A percentile compares a stretch with the other conserved stretches of the same genome.
These are phyloP conservation scores for Agrotis ipsilon DNA, from an alignment of 2,888 invertebrate species.

Conservation along the genomic window DNA sequence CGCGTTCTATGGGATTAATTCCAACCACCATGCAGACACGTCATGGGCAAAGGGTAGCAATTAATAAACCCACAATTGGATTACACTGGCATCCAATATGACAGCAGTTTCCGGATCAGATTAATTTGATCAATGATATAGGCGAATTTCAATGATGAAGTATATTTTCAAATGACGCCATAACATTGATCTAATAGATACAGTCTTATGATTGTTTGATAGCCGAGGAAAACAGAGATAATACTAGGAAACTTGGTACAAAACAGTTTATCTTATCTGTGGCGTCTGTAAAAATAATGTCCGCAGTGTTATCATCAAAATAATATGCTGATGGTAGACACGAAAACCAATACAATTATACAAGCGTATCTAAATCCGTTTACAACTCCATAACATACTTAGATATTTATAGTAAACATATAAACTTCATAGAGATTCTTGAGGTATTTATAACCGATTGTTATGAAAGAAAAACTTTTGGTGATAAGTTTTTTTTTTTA, in stretches of 20 bases:
- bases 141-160: not conserved
- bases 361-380: constrained; percentile 26
- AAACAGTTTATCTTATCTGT: constrained; percentile 45
- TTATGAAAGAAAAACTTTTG: not conserved
- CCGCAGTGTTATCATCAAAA: constrained; percentile 43
- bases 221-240: constrained; percentile 31
- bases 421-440: not conserved
- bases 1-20: no score
- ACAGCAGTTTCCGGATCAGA: constrained; percentile 1
- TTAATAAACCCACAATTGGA: no score
- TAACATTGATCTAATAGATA: constrained; percentile 17
- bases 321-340: constrained; percentile 21
- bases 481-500: not conserved
- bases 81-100: not conserved
- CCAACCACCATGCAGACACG: no score
- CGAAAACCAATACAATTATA: constrained; percentile 6
- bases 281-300: constrained; percentile 24
- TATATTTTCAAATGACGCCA: constrained; percentile 18
- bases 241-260: constrained; percentile 23
- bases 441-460: not conserved
- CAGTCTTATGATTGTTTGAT: constrained; percentile 23
- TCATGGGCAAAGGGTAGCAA: no score
- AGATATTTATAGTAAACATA: constrained; percentile 24
- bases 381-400: constrained; percentile 5
- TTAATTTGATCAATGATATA: not conserved